Percentiles rank a stretch among this genome's conserved stretches.
Conservation (phyloP, 2,113 vertebrate species). For the Tonatia bakeri region DNA sequence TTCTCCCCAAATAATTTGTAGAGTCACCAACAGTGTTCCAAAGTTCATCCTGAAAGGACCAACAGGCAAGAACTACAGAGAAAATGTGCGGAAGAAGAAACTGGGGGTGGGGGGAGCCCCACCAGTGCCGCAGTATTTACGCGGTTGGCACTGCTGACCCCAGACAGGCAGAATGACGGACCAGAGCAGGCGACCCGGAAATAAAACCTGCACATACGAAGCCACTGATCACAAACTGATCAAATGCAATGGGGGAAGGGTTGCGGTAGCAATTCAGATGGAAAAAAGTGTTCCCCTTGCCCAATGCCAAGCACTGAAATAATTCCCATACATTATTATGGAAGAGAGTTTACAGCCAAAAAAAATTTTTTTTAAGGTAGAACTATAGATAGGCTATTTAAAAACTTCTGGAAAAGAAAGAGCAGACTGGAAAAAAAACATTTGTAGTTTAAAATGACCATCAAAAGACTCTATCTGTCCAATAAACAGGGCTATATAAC, state of each 20-base stretch:
- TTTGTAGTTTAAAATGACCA: not conserved
- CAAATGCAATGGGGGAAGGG: not conserved
- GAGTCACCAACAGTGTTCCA: not conserved
- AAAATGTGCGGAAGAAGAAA: not conserved
- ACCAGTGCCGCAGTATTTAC: too few relatives aligned
- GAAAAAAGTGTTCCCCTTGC: not conserved
- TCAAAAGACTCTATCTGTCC: not conserved
- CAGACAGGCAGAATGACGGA: accelerated
- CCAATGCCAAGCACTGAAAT: not conserved
- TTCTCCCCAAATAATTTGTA: not conserved
- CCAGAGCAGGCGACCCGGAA: not conserved
- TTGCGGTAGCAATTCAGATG: not conserved
- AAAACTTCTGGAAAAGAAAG: not conserved
- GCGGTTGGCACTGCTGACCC: accelerated
- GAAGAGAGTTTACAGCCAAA: not conserved
- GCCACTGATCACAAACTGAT: not conserved
- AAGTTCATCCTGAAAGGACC: not conserved
- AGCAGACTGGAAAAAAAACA: not conserved
- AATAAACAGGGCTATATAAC: not conserved
- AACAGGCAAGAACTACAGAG: not conserved
- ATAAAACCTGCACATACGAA: not conserved
- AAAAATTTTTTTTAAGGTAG: not conserved
- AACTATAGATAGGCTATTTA: not conserved
- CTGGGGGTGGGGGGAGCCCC: too few relatives aligned
- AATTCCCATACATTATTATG: not conserved